Conservation (phyloP, 2,113 vertebrate genomes). For the Drymodes brunneopygia region DNA sequence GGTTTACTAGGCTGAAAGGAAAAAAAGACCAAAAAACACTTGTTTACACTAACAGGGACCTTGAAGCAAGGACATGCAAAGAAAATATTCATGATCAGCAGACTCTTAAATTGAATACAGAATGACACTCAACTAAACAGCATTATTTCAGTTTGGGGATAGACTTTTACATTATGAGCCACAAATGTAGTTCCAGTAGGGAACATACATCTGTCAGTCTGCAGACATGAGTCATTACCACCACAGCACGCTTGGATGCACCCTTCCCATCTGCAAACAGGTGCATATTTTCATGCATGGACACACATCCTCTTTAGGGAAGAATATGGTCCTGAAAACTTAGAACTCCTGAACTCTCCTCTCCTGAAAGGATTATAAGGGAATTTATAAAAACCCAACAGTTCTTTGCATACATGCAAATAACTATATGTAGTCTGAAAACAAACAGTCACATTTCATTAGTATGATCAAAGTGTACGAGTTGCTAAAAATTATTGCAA, state of each 20-base stretch:
- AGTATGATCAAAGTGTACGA: background rate
- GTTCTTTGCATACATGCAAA: background rate
- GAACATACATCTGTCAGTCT: background rate
- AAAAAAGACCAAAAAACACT: background rate
- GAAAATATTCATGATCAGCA: background rate
- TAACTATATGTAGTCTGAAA: background rate
- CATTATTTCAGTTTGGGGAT: background rate
- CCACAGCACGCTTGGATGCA: background rate
- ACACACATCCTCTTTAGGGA: background rate
- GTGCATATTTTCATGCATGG: background rate
- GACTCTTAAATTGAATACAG: background rate
- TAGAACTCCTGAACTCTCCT: background rate
- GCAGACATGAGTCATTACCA: background rate
- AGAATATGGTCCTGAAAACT: background rate
- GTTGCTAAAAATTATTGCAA: background rate
- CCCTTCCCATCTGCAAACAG: background rate
- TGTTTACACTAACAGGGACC: background rate
- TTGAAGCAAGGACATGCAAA: background rate
- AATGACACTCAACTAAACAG: background rate
- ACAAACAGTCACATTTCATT: background rate
- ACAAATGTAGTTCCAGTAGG: background rate
- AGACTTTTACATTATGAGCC: background rate
- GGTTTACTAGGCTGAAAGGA: background rate
- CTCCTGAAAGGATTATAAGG: background rate
- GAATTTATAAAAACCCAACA: background rate